Evolutionary conservation across 2,888 invertebrate species (phyloP), one percentile per base, ranked within the genome.

Genomic region (Augiades crinisus): DNA sequence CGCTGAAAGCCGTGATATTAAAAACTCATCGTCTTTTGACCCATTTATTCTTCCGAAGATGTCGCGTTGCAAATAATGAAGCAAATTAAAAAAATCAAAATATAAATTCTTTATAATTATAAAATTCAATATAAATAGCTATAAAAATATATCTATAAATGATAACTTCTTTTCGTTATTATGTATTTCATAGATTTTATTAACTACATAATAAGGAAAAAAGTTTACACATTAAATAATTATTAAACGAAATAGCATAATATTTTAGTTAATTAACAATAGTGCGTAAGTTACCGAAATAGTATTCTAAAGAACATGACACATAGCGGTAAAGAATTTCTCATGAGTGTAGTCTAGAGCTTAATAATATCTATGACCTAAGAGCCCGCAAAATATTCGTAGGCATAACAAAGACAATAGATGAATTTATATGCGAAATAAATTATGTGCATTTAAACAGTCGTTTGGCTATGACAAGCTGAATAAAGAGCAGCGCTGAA

Each of bases 341-440:
- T 44, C 31, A 33, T 44, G 19, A 30, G 19, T 21, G 19, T 14
- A 6, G 5, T 4, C 31, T 40, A 19, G 16, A 41, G 31, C 13
- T 21, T 44, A 44, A 33, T 44, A 44, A 44, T 41, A 30, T 44
- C 31, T 44, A 44, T 44, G 43, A 44, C 43, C 31, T 44, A 44
- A 44, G 40, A 27, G n/a, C 13, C 19, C 30, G 16, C 43, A 31
- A n/a, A 31, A 31, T 27, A 44, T 27, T 30, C 21, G 31, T 21
- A 21, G 31, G 12, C 31, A 16, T 14, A 14, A 13, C 7, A 31
- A n/a, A 33, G 43, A 44, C 43, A 44, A 44, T 44, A 44, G 44
- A 44, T 33, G 33, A 44, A 22, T 44, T 44, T 44, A 41, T 41
- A 30, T 13, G 44, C 13, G 22, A 44, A 33, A 5, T 33, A 5